These are phyloP conservation scores for Luperina nickerlii DNA, from an alignment of 2,888 invertebrate genomes.

Conservation along the genomic window DNA sequence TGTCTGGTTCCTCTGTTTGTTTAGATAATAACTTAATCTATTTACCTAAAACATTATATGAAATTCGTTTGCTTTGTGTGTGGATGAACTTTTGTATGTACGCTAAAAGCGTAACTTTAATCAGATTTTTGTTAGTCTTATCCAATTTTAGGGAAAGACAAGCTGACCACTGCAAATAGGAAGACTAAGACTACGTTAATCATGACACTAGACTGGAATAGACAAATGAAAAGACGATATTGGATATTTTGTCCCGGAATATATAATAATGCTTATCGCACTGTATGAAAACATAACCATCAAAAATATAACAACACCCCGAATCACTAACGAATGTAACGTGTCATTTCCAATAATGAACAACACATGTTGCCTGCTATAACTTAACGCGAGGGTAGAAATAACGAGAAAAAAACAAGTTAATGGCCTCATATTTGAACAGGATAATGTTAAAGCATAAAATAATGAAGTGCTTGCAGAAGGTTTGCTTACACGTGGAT, in stretches of 20 bases:
- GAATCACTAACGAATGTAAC: conserved; percentile 65
- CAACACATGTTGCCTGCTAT: conserved; percentile 74
- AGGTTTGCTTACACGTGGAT: conserved; percentile 22
- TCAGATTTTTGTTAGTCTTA: not conserved
- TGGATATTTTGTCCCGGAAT: not conserved
- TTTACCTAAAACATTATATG: conserved; percentile 32
- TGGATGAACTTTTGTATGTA: conserved; percentile 21
- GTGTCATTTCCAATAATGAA: conserved; percentile 78
- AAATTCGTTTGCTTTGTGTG: conserved; percentile 12
- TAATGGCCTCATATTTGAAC: conserved; percentile 61
- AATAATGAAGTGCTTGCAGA: conserved; percentile 32
- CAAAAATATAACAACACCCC: conserved; percentile 46
- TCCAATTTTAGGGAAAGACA: not conserved
- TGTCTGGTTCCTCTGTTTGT: conserved; percentile 56
- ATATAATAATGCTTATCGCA: not conserved
- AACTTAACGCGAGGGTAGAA: conserved; percentile 68
- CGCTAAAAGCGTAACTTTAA: not conserved
- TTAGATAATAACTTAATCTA: conserved; percentile 54
- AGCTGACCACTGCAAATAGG: no score
- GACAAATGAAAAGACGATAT: not conserved
- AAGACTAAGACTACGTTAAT: not conserved
- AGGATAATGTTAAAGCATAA: conserved; percentile 43
- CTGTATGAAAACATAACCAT: conserved; percentile 10
- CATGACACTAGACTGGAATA: not conserved
- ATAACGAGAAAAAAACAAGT: conserved; percentile 64